Evolutionary conservation across 2,797 vertebrate genomes (phyloP).

Genomic region (Gymnoscopelus braueri): DNA sequence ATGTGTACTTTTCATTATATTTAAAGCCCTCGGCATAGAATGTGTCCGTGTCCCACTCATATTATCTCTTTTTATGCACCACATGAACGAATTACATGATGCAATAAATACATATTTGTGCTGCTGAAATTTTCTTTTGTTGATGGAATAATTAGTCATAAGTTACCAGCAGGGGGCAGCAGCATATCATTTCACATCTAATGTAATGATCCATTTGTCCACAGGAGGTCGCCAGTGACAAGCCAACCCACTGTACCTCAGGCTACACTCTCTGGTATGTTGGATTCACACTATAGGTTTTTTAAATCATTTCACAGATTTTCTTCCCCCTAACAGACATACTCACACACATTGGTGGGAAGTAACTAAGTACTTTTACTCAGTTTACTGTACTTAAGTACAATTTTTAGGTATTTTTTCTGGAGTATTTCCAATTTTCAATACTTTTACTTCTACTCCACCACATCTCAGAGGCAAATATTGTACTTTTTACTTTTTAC

Average conservation of each 20-base stretch:
- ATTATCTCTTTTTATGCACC: slow-evolving; percentile 12
- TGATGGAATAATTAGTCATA: slow-evolving; percentile 35
- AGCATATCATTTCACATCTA: slow-evolving; percentile 36
- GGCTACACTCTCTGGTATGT: slow-evolving; percentile 93
- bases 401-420: no score
- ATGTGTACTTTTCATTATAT: slow-evolving; percentile 2
- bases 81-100: slow-evolving; percentile 31
- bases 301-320: no score
- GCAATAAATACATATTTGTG: slow-evolving; percentile 16
- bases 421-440: no score
- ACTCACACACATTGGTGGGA: no score
- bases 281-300: no score
- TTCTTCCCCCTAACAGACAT: no score
- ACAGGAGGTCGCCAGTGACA: slow-evolving; percentile 91
- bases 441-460: no score
- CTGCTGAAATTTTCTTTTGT: slow-evolving; percentile 36
- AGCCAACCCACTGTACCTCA: slow-evolving; percentile 90
- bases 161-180: slow-evolving; percentile 69
- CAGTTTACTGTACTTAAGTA: no score
- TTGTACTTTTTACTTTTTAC: no score
- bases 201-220: slow-evolving; percentile 75
- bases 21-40: slow-evolving; percentile 15
- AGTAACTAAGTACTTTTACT: no score
- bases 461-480: no score
- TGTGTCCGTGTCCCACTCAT: not conserved